Conservation (phyloP, 2,113 vertebrate genomes). For the Henicopernis longicauda region DNA sequence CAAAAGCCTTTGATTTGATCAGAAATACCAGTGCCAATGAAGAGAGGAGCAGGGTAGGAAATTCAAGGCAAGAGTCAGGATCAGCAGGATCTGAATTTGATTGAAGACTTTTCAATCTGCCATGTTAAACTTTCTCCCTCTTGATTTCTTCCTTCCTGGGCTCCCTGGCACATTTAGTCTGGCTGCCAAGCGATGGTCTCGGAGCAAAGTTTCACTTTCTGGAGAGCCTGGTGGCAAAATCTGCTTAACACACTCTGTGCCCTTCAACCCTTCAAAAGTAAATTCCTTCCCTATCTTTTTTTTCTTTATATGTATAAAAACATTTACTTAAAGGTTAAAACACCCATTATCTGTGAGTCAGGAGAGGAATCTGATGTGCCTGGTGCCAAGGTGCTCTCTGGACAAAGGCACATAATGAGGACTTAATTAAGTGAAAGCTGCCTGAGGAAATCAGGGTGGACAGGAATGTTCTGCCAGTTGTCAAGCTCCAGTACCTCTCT, state of each 20-base stretch:
- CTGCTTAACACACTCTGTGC: neutral
- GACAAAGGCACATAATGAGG: neutral
- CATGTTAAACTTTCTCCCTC: neutral
- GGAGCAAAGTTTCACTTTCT: neutral
- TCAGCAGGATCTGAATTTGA: neutral
- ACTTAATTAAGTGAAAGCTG: neutral
- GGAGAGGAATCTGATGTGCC: neutral
- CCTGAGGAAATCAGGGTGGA: neutral
- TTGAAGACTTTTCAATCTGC: neutral
- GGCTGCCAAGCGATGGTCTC: neutral
- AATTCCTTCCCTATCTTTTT: neutral
- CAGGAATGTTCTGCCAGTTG: neutral
- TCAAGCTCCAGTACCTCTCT: neutral
- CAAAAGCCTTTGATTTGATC: neutral
- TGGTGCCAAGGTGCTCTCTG: neutral
- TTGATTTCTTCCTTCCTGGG: neutral
- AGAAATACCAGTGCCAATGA: neutral
- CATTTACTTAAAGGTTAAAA: neutral
- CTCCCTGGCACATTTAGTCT: neutral
- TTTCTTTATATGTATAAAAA: neutral
- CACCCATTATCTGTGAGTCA: neutral
- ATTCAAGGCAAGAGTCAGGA: neutral
- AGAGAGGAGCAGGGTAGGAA: neutral
- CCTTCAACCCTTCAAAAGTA: neutral
- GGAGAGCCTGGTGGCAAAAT: neutral